These are phyloP conservation scores for Nylanderia fulva DNA, from an alignment of 1,140 invertebrate species.

Conservation along the genomic window DNA sequence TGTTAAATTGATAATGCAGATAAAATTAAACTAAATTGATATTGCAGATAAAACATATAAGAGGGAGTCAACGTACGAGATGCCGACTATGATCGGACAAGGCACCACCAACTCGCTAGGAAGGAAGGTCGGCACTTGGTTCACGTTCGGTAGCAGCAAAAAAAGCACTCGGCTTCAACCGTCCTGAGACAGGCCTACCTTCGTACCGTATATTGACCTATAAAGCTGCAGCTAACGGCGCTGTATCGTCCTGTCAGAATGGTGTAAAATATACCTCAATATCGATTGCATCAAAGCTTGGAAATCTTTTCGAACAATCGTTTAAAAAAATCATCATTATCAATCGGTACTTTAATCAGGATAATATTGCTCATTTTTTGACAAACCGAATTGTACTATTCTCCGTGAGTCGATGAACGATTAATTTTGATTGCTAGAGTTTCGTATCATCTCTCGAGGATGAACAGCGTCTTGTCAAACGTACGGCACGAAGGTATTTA, in stretches of 20 bases:
- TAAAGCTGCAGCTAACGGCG: constrained; percentile 67
- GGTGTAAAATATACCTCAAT: neutral
- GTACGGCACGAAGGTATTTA: constrained; percentile 76
- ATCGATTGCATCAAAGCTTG: neutral
- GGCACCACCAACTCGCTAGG: constrained; percentile 85
- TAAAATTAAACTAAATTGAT: no score
- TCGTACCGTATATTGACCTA: constrained; percentile 84
- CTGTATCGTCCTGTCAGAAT: constrained; percentile 54
- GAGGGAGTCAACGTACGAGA: constrained; percentile 84
- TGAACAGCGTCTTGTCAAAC: constrained; percentile 59
- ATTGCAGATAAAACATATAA: constrained; percentile 86
- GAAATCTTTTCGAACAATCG: neutral
- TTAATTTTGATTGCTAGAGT: neutral
- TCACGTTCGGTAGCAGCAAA: constrained; percentile 87
- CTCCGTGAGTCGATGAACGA: constrained; percentile 2
- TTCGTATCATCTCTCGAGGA: constrained; percentile 22
- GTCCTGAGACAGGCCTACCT: constrained; percentile 86
- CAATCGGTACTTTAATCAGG: neutral
- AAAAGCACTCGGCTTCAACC: constrained; percentile 85
- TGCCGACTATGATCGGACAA: constrained; percentile 83
- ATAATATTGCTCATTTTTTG: neutral
- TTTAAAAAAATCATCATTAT: neutral
- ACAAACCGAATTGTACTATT: neutral
- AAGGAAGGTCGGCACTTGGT: constrained; percentile 88
- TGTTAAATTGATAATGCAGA: constrained; percentile 1